These are phyloP conservation scores for Alcedo atthis DNA, from an alignment of 2,797 vertebrate species.

Conservation along the genomic window DNA sequence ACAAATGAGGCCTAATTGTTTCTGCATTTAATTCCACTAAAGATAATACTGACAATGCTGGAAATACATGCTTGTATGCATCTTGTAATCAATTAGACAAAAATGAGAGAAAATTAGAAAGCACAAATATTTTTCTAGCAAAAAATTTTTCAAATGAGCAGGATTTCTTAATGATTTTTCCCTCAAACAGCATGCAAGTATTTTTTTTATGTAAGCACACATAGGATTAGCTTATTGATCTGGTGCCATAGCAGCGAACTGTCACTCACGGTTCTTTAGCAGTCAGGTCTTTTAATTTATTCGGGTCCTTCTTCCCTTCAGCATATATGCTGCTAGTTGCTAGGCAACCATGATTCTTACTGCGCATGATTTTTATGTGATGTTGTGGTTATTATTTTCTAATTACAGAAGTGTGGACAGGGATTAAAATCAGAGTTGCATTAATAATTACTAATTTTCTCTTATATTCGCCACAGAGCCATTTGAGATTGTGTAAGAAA, in stretches of 20 bases:
- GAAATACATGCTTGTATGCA: background rate
- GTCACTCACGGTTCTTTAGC: slow-evolving; percentile 63
- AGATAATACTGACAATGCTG: background rate
- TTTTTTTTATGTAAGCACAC: background rate
- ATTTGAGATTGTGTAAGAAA: slow-evolving; percentile 17
- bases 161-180: background rate
- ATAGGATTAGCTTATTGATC: slow-evolving; percentile 8
- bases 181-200: background rate
- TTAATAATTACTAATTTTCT: slow-evolving; percentile 47
- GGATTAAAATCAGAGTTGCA: slow-evolving; percentile 67
- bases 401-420: slow-evolving; percentile 62
- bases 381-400: slow-evolving; percentile 75
- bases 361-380: slow-evolving; percentile 74
- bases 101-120: background rate
- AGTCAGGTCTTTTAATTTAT: slow-evolving; percentile 78
- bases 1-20: background rate
- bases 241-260: slow-evolving; percentile 17
- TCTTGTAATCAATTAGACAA: background rate
- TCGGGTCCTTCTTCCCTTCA: slow-evolving; percentile 73
- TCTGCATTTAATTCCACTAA: background rate
- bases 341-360: slow-evolving; percentile 75
- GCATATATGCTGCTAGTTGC: slow-evolving; percentile 78
- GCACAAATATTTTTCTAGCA: background rate
- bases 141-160: background rate
- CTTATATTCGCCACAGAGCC: background rate